Evolutionary conservation across 2,888 invertebrate genomes (phyloP).

Genomic region (Amphipoea lucens): DNA sequence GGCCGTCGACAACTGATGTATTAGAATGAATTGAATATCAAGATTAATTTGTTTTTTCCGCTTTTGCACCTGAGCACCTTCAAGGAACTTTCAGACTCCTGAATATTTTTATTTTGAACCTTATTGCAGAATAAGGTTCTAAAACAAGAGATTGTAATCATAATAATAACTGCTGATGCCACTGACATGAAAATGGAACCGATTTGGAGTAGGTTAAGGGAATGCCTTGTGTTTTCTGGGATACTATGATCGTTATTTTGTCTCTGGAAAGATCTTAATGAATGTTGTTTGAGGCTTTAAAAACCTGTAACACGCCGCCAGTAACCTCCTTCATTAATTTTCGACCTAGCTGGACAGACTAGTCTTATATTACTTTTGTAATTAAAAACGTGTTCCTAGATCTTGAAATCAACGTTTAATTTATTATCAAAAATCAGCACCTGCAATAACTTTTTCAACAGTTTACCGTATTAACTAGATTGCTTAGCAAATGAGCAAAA

Average conservation of each 20-base stretch:
- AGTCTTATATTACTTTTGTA: neutral
- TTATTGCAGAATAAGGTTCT: neutral
- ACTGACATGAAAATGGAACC: neutral
- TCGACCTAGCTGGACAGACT: neutral
- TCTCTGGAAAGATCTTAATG: neutral
- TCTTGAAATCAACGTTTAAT: conserved; percentile 12
- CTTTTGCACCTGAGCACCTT: no score
- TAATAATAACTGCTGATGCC: neutral
- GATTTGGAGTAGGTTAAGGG: neutral
- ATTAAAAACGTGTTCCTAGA: conserved; percentile 12
- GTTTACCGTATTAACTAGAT: conserved; percentile 49
- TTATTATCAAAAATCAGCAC: conserved; percentile 44
- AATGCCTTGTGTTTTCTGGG: neutral
- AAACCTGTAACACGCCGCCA: neutral
- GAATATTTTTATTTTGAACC: neutral
- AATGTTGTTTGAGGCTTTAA: neutral
- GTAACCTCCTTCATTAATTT: neutral
- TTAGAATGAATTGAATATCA: conserved; percentile 16
- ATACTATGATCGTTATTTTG: neutral
- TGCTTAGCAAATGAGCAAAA: conserved; percentile 54
- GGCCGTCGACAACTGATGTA: neutral
- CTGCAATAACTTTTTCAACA: conserved; percentile 53
- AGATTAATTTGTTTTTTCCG: conserved; percentile 4
- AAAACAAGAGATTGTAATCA: neutral
- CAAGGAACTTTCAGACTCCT: neutral